Evolutionary conservation across 2,113 vertebrate genomes (phyloP), one percentile per base, ranked within the genome.

Genomic region (Seriola rivoliana): DNA sequence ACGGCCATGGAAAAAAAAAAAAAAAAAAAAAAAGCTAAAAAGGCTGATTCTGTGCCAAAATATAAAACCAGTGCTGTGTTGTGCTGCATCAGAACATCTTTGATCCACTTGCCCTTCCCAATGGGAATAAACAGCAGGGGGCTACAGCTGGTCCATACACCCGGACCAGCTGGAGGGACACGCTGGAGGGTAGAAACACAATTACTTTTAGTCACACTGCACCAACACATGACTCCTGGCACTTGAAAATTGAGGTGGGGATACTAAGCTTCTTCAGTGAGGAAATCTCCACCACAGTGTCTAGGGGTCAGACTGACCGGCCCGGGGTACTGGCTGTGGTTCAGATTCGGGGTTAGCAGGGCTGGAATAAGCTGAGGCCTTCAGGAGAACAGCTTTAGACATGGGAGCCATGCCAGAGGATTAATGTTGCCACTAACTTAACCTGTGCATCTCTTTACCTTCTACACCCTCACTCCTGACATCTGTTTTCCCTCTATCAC

Each of bases 381-480:
- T 67, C 48, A 77, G 66, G 74, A 80, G 81, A 80, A 80, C 80
- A 75, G 87, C 82, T 91, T 92, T 84, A 72, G 58, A 88, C 17
- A 40, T 19, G 25, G 80, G 85, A 79, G 48, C 70, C 0, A 4
- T 38, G 81, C 86, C 88, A 93, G 62, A 80, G 68, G 87, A 91
- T 92, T 91, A 85, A 78, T 74, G 55, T 66, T 46, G 77, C 48
- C 75, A 57, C 40, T 2, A 80, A 66, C 81, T 91, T 87, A 85
- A 89, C 89, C 89, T 88, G 84, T 75, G 74, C 67, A 68, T 75
- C 72, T 78, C 74, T 40, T 85, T 52, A 80, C 78, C 66, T 86
- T 0, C n/a, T 32, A 54, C 79, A 25, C 46, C n/a, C 14, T 64
- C 25, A 1, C 29, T 29, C 71, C 36, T 78, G 44, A 70, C 54